These are phyloP conservation scores for Sinotaia quadrata DNA, from an alignment of 2,888 invertebrate genomes.

Conservation along the genomic window DNA sequence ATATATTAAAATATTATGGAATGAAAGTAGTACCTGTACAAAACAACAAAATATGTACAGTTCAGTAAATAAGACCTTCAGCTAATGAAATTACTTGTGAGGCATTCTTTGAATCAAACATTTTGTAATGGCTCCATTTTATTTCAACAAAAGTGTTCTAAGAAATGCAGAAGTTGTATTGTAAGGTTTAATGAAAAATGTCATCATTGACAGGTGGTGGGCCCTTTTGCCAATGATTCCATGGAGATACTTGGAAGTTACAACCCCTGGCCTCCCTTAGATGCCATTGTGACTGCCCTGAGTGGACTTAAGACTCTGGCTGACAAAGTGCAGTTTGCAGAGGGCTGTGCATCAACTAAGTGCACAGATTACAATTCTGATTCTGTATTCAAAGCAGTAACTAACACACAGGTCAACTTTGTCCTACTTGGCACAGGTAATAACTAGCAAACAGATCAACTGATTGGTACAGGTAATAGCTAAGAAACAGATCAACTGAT, in stretches of 20 bases:
- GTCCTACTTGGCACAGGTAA: constrained; percentile 65
- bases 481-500: not conserved
- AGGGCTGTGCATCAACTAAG: constrained; percentile 54
- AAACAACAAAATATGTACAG: too few relatives aligned
- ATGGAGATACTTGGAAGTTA: constrained; percentile 52
- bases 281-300: constrained; percentile 50
- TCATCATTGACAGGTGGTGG: constrained; percentile 46
- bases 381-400: constrained; percentile 46
- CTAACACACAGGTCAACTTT: constrained; percentile 56
- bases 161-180: too few relatives aligned
- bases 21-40: too few relatives aligned
- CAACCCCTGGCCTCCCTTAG: constrained; percentile 31
- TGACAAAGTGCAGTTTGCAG: constrained; percentile 35
- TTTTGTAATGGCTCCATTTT: too few relatives aligned
- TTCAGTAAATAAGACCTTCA: too few relatives aligned
- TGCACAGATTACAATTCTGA: constrained; percentile 53
- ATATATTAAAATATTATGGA: too few relatives aligned
- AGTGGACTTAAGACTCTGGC: constrained; percentile 53
- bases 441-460: not conserved
- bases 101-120: too few relatives aligned
- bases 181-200: too few relatives aligned
- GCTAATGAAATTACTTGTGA: too few relatives aligned
- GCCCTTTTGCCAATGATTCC: constrained; percentile 54
- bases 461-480: not conserved
- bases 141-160: too few relatives aligned